Conservation (phyloP, 23 tunicate species). For the Phallusia fumigata region DNA sequence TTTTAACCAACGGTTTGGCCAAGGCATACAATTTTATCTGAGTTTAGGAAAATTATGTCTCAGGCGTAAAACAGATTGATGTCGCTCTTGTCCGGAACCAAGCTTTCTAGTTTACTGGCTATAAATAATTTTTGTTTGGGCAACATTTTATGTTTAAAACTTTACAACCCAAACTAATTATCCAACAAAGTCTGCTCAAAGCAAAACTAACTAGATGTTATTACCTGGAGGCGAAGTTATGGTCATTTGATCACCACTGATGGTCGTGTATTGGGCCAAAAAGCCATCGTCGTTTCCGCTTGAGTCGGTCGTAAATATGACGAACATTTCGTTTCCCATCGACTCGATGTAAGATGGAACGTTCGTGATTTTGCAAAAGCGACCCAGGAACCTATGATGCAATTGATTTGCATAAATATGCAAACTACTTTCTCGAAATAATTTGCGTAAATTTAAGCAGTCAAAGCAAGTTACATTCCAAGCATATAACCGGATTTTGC, state of each 20-base stretch:
- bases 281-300: slow-evolving; percentile 84
- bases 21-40: too few relatives aligned
- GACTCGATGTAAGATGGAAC: slow-evolving; percentile 55
- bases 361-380: slow-evolving; percentile 45
- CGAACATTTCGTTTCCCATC: slow-evolving; percentile 68
- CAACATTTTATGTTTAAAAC: too few relatives aligned
- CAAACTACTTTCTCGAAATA: too few relatives aligned
- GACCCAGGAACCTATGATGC: slow-evolving; percentile 48
- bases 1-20: too few relatives aligned
- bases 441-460: too few relatives aligned
- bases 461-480: too few relatives aligned
- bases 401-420: neutral
- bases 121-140: too few relatives aligned
- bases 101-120: too few relatives aligned
- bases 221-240: neutral
- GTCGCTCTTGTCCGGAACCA: too few relatives aligned
- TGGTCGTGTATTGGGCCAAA: slow-evolving; percentile 40
- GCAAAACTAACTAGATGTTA: neutral
- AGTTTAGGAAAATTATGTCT: too few relatives aligned
- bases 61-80: too few relatives aligned
- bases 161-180: neutral
- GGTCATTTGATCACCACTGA: neutral
- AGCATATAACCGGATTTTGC: too few relatives aligned
- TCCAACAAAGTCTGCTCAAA: neutral
- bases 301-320: slow-evolving; percentile 68